Percentiles rank a stretch among this genome's conserved stretches.
phyloP scores from a whole-genome alignment of 2,888 invertebrate species.

The Candidula unifasciata region DNA sequence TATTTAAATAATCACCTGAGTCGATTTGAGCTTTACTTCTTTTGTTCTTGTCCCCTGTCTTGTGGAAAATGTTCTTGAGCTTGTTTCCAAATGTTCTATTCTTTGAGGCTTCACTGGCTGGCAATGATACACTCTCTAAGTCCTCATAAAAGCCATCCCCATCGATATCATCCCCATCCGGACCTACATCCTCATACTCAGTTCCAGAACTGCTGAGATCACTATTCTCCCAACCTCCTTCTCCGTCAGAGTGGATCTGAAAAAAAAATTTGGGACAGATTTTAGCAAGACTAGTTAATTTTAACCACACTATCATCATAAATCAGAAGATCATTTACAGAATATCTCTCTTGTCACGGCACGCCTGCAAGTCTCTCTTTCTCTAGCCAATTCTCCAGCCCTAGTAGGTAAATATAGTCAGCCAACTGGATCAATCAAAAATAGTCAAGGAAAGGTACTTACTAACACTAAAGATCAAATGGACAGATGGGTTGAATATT shows the following conservation, averaged over 20 bases:
- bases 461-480: too few species aligned
- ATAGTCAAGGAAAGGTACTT: too few species aligned
- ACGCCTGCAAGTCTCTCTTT: too few species aligned
- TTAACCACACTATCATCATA: too few species aligned
- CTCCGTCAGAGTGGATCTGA: constrained; percentile 53
- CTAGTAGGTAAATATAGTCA: too few species aligned
- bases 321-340: too few species aligned
- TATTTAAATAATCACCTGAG: constrained; percentile 25
- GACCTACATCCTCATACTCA: constrained; percentile 47
- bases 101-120: constrained; percentile 35
- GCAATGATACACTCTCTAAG: constrained; percentile 42
- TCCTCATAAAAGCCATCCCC: constrained; percentile 57
- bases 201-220: constrained; percentile 49
- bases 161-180: constrained; percentile 50
- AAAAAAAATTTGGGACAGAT: too few species aligned
- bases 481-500: too few species aligned
- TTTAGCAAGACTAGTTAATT: too few species aligned
- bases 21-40: constrained; percentile 44
- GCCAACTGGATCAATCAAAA: too few species aligned
- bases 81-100: constrained; percentile 55
- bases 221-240: constrained; percentile 54
- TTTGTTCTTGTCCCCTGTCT: constrained; percentile 53
- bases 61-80: constrained; percentile 54
- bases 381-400: too few species aligned
- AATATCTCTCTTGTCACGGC: too few species aligned